Evolutionary conservation across 2,888 invertebrate genomes (phyloP), one percentile per base, ranked within the genome.

Genomic region (Caenorhabditis wallacei): DNA sequence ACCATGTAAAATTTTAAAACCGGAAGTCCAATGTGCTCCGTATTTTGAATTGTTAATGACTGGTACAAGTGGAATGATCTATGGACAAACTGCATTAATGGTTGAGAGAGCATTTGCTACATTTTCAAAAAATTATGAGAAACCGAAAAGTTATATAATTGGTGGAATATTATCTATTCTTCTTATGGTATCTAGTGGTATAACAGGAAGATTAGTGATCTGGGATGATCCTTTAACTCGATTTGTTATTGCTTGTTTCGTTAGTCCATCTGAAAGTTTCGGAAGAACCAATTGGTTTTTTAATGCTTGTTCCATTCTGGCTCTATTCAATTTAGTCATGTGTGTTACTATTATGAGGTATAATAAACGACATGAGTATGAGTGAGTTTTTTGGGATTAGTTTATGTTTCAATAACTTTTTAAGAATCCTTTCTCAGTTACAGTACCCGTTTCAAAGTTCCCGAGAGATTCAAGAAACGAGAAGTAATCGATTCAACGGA

Each of bases 31-130:
- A 8, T 76, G 76, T 54, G 43, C 48, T 10, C 66, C 48, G 7
- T 76, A 53, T 30, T 37, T 61, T 7, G 35, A 46, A 10, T 4
- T 69, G 0, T 26, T 68, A 1, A 30, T 57, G n/a, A 18, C 26
- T 3, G 76, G 76, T n/a, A 61, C 56, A 26, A 40, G 68, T 43
- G 76, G 76, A 20, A 76, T 76, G 76, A 35, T 76, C 13, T 76
- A 59, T 43, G 51, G 68, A 0, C 76, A 76, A 11, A 76, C 76
- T 0, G 76, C 68, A 1, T 43, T 76, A 18, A 24, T 76, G 30
- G 24, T 76, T 24, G 76, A 76, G 48, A 54, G 69, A 11, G 37
- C 53, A 30, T 69, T 53, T 24, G 69, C 69, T 2, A 56, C 69
- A 1, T 69, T 69, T 43, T 37, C 24, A 0, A 54, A 68, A 35